These are phyloP conservation scores for Rhinophrynus dorsalis DNA, from an alignment of 2,797 vertebrate genomes.

Conservation along the genomic window DNA sequence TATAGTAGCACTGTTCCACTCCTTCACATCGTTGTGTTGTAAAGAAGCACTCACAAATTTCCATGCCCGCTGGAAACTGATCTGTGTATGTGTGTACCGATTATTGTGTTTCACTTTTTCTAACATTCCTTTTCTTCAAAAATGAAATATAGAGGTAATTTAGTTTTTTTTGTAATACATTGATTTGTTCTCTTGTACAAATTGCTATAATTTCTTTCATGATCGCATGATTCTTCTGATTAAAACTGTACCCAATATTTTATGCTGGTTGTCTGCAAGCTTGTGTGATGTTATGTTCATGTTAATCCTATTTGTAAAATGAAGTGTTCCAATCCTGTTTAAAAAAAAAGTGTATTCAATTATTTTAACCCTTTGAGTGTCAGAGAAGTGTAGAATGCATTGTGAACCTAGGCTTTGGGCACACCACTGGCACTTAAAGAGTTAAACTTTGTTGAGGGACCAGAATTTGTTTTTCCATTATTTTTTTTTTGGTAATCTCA, in stretches of 20 bases:
- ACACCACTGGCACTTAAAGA: no score
- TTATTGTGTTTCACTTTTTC: conserved; percentile 84
- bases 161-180: conserved; percentile 87
- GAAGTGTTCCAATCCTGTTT: conserved; percentile 90
- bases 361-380: no score
- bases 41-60: conserved; percentile 74
- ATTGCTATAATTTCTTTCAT: conserved; percentile 90
- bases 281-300: conserved; percentile 97
- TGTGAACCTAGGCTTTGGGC: no score
- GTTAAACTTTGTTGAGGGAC: conserved; percentile 85
- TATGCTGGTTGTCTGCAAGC: conserved; percentile 96
- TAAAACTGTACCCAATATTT: conserved; percentile 94
- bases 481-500: conserved; percentile 96
- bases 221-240: conserved; percentile 98
- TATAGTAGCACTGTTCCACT: conserved; percentile 93
- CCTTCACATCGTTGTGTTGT: conserved; percentile 65
- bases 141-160: conserved; percentile 91
- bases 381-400: no score
- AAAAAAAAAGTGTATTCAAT: conserved; percentile 87
- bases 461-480: conserved; percentile 72
- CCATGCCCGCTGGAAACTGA: conserved; percentile 70
- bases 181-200: conserved; percentile 94
- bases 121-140: conserved; percentile 86
- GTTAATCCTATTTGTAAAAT: conserved; percentile 92
- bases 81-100: conserved; percentile 88